A percentile compares a stretch with the other conserved stretches of the same genome.
Evolutionary conservation across 2,888 invertebrate genomes (phyloP).

Genomic region (Pristionchus mayeri): DNA sequence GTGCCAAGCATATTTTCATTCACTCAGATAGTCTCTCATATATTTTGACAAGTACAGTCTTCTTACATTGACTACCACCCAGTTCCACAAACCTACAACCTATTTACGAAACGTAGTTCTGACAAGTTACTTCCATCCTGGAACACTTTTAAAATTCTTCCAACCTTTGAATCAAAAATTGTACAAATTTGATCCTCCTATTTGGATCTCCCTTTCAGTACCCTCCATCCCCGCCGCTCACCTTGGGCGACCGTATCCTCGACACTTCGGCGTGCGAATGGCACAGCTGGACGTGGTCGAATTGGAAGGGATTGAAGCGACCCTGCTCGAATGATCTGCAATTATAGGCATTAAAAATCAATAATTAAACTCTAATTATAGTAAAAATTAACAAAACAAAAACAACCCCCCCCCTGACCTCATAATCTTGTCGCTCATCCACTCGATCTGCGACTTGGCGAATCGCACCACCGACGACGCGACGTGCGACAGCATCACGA

Average conservation of each 20-base stretch:
- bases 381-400: not conserved
- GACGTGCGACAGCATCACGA: slow-evolving; percentile 94
- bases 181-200: too few relatives aligned
- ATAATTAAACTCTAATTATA: not conserved
- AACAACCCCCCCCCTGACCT: slow-evolving; percentile 78
- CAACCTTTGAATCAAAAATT: too few relatives aligned
- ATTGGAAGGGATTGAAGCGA: slow-evolving; percentile 90
- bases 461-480: slow-evolving; percentile 98
- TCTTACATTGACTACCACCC: too few relatives aligned
- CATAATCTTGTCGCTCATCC: slow-evolving; percentile 99
- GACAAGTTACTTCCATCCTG: too few relatives aligned
- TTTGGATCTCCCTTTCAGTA: not conserved
- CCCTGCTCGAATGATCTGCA: slow-evolving; percentile 76
- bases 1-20: too few relatives aligned
- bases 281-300: slow-evolving; percentile 90
- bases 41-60: too few relatives aligned
- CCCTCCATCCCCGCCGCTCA: slow-evolving; percentile 69
- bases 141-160: too few relatives aligned
- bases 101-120: too few relatives aligned
- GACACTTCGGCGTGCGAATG: slow-evolving; percentile 90
- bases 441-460: slow-evolving; percentile 91
- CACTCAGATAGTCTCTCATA: too few relatives aligned
- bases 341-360: not conserved
- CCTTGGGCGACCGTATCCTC: slow-evolving; percentile 90
- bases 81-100: too few relatives aligned